These are phyloP conservation scores for Cynopterus brachyotis DNA, from an alignment of 2,113 vertebrate genomes.

Conservation along the genomic window DNA sequence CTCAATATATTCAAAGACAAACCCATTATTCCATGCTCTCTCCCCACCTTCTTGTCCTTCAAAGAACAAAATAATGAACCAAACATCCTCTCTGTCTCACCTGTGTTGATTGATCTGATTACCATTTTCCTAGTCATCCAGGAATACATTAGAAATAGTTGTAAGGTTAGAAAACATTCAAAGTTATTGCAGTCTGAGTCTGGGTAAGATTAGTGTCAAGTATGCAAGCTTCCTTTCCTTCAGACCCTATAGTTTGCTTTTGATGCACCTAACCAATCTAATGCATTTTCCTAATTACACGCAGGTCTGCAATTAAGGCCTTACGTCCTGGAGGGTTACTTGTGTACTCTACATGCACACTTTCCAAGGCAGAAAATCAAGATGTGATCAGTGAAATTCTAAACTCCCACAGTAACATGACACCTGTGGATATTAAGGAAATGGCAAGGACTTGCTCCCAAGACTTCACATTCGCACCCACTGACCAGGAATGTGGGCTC, in stretches of 20 bases:
- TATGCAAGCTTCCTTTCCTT: background rate
- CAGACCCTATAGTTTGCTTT: background rate
- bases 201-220: background rate
- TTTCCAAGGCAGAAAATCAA: conserved; percentile 93
- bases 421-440: conserved; percentile 86
- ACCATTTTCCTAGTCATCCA: background rate
- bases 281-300: conserved; percentile 37
- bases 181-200: background rate
- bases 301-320: conserved; percentile 91
- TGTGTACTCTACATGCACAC: conserved; percentile 96
- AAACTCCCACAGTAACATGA: conserved; percentile 82
- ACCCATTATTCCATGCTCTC: background rate
- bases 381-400: conserved; percentile 88
- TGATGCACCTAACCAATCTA: background rate
- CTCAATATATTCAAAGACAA: background rate
- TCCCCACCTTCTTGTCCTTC: background rate
- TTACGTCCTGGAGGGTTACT: conserved; percentile 92
- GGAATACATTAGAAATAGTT: background rate
- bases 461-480: conserved; percentile 86
- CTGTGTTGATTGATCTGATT: background rate
- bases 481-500: conserved; percentile 84
- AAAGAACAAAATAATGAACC: background rate
- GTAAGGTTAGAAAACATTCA: background rate
- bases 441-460: conserved; percentile 84
- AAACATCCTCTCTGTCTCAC: background rate